These are phyloP conservation scores for Orius insidiosus DNA, from an alignment of 1,140 invertebrate genomes.

Conservation along the genomic window DNA sequence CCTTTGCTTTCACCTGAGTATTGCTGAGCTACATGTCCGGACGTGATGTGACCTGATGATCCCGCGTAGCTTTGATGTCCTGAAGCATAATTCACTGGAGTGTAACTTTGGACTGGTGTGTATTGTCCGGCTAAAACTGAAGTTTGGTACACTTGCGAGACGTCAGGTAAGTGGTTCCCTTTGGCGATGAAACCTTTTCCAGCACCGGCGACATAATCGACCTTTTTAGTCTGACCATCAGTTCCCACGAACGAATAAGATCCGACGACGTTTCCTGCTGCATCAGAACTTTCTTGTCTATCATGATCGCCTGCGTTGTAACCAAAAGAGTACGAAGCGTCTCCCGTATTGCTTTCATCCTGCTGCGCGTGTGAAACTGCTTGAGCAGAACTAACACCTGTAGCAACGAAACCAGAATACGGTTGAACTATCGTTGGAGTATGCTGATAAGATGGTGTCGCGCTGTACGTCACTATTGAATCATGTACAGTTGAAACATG, in stretches of 20 bases:
- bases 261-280: constrained; percentile 21
- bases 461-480: too few species aligned
- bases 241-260: constrained; percentile 18
- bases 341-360: background rate
- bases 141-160: too few species aligned
- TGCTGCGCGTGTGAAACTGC: background rate
- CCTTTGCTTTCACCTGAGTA: constrained; percentile 22
- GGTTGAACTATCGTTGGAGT: constrained; percentile 12
- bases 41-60: too few species aligned
- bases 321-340: constrained; percentile 21
- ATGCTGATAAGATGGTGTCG: background rate
- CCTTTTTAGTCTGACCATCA: constrained; percentile 17
- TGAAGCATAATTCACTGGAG: too few species aligned
- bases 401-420: background rate
- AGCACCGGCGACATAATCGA: constrained; percentile 19
- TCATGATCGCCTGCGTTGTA: constrained; percentile 20
- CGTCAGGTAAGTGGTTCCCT: constrained; percentile 5
- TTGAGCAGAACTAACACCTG: background rate
- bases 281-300: constrained; percentile 20
- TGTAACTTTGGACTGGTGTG: too few species aligned
- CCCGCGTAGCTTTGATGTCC: too few species aligned
- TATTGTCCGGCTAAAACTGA: too few species aligned
- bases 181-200: constrained; percentile 19
- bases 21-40: constrained; percentile 27
- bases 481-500: background rate